Conservation (phyloP, 2,888 invertebrate genomes). For the Lepidochrysops patricia region DNA sequence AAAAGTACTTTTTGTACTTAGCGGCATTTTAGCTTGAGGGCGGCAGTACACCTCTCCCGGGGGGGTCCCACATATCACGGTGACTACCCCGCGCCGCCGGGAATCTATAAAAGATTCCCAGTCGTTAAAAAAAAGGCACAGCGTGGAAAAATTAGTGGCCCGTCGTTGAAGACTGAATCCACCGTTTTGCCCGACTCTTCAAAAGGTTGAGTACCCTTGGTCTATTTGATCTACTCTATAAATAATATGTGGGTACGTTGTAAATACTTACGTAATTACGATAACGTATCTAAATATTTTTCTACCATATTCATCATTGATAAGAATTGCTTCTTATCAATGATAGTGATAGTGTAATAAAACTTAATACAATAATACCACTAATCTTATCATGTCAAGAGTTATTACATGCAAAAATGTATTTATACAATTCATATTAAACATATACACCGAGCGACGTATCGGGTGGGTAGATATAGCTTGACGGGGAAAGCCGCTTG, state of each 20-base stretch:
- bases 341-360: constrained; percentile 5
- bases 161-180: too few relatives aligned
- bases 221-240: background rate
- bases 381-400: constrained; percentile 4
- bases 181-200: too few relatives aligned
- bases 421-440: background rate
- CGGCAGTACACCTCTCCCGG: too few relatives aligned
- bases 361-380: constrained; percentile 7
- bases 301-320: constrained; percentile 6
- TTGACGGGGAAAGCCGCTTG: background rate
- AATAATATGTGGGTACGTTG: background rate
- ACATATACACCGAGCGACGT: background rate
- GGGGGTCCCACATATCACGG: too few relatives aligned
- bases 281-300: constrained; percentile 3
- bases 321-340: background rate
- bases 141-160: too few relatives aligned
- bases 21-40: too few relatives aligned
- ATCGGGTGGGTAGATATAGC: background rate
- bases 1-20: too few relatives aligned
- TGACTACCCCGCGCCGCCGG: too few relatives aligned
- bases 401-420: background rate
- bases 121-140: too few relatives aligned
- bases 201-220: too few relatives aligned
- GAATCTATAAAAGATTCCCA: too few relatives aligned
- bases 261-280: too few relatives aligned